Conservation (phyloP, 2,797 vertebrate genomes). For the Sebastes hopkinsi region DNA sequence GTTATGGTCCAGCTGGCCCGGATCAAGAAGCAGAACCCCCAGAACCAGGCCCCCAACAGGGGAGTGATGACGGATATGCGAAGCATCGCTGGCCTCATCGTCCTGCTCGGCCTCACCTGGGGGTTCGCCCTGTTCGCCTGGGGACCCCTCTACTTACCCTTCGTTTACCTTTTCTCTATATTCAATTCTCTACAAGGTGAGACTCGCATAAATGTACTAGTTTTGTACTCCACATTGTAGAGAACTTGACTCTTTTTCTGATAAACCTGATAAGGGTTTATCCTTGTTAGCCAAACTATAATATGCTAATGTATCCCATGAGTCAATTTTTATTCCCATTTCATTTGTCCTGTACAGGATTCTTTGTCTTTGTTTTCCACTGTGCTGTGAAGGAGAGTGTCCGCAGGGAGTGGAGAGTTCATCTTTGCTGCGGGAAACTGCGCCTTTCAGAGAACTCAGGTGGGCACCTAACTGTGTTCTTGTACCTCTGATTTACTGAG, state of each 20-base stretch:
- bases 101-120: slow-evolving; percentile 96
- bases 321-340: background rate
- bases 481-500: no score
- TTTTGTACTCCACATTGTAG: background rate
- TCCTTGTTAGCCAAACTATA: background rate
- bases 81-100: slow-evolving; percentile 88
- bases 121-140: slow-evolving; percentile 95
- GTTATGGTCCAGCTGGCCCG: slow-evolving; percentile 93
- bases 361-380: slow-evolving; percentile 95
- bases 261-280: background rate
- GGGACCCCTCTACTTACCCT: slow-evolving; percentile 87
- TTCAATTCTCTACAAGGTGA: slow-evolving; percentile 95
- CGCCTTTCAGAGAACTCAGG: slow-evolving; percentile 92
- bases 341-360: slow-evolving; percentile 77
- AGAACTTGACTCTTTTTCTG: background rate
- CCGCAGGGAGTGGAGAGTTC: slow-evolving; percentile 90
- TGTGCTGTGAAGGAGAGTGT: slow-evolving; percentile 94
- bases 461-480: slow-evolving; percentile 51
- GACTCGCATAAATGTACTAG: background rate
- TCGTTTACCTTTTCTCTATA: slow-evolving; percentile 93
- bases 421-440: slow-evolving; percentile 92
- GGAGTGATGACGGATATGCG: slow-evolving; percentile 87
- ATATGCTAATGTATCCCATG: background rate
- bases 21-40: slow-evolving; percentile 94
- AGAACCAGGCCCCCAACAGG: slow-evolving; percentile 88